Evolutionary conservation across 2,797 vertebrate species (phyloP).

Genomic region (Enteromius mattozi): DNA sequence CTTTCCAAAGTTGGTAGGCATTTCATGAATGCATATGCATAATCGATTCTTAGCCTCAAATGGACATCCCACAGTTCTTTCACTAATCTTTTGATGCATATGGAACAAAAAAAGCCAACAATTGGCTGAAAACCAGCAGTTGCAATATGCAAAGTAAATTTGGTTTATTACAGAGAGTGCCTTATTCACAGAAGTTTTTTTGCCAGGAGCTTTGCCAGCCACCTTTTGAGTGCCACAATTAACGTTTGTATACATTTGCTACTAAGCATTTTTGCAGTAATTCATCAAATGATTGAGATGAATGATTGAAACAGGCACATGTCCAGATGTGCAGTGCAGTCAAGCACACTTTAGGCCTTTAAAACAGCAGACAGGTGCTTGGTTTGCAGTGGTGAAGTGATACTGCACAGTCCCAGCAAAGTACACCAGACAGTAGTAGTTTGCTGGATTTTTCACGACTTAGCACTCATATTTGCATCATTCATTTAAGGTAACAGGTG

Average conservation of each 20-base stretch:
- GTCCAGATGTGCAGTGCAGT: not conserved
- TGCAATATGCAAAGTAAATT: not conserved
- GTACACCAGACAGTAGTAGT: not conserved
- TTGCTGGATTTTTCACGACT: not conserved
- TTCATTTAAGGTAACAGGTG: conserved; percentile 3
- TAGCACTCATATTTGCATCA: not conserved
- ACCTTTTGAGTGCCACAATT: not conserved
- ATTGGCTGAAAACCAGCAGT: not conserved
- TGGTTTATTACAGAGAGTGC: not conserved
- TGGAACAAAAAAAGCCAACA: not conserved
- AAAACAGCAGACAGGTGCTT: not conserved
- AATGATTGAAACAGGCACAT: not conserved
- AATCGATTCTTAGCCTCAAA: not conserved
- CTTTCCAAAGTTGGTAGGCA: not conserved
- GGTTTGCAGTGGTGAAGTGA: not conserved
- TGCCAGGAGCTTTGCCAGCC: not conserved
- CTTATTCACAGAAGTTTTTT: not conserved
- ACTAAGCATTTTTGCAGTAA: not conserved
- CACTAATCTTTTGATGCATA: not conserved
- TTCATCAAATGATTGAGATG: not conserved
- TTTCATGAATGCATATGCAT: not conserved
- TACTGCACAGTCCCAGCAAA: not conserved
- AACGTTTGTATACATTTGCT: not conserved
- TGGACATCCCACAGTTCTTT: not conserved
- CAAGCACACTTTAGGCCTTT: not conserved